Evolutionary conservation across 1,140 invertebrate genomes (phyloP), one percentile per base, ranked within the genome.

Genomic region (Orussus abietinus): DNA sequence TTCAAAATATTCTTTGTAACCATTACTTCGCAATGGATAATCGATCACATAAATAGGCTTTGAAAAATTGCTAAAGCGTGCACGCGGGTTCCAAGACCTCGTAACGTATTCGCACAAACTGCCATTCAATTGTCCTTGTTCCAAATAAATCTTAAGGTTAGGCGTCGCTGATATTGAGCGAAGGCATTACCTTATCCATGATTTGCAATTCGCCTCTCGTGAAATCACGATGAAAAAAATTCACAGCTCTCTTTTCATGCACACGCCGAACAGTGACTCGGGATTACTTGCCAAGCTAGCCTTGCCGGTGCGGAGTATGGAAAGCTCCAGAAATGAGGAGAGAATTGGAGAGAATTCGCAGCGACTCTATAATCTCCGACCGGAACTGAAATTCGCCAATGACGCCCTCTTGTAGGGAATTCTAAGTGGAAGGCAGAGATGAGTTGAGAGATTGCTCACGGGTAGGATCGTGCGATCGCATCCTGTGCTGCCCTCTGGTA

Each of bases 311-410:
- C 30, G 41, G 38, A 19, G 25, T 41, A 42, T 42, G 32, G 53
- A 56, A 56, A 42, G 53, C 49, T 56, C 53, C 31, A 47, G 51
- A 55, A 53, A 51, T 41, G 31, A n/a, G n/a, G n/a, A n/a, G n/a
- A n/a, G n/a, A n/a, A n/a, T n/a, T n/a, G n/a, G n/a, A n/a, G n/a
- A n/a, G n/a, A n/a, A n/a, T n/a, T n/a, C n/a, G n/a, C n/a, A n/a
- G n/a, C n/a, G n/a, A n/a, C n/a, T n/a, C n/a, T n/a, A n/a, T n/a
- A n/a, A n/a, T n/a, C n/a, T n/a, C n/a, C n/a, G n/a, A n/a, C n/a
- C n/a, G n/a, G n/a, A n/a, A n/a, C n/a, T n/a, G n/a, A n/a, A n/a
- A n/a, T n/a, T n/a, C n/a, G n/a, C n/a, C n/a, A n/a, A n/a, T n/a
- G n/a, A n/a, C n/a, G n/a, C n/a, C n/a, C n/a, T n/a, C n/a, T n/a